Evolutionary conservation across 2,797 vertebrate genomes (phyloP), one percentile per base, ranked within the genome.

Genomic region (Neostethus bicornis): DNA sequence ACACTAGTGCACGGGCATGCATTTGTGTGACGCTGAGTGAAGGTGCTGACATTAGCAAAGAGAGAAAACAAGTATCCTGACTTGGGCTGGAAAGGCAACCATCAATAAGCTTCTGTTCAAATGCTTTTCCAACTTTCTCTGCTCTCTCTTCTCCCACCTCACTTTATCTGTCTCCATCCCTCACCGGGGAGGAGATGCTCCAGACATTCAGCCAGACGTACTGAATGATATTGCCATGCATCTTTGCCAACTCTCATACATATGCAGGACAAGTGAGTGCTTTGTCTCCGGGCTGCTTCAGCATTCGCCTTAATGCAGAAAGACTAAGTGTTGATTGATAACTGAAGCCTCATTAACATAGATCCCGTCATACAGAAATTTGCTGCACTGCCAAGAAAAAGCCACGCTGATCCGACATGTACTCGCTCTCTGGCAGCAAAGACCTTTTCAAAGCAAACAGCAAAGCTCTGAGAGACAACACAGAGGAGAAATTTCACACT

Each of bases 41-140:
- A 75, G 71, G 70, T 87, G 85, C 85, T 87, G 83, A 88, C 76
- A 63, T 58, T 75, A 70, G 85, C 81, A 75, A 73, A 66, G 84
- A 77, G 70, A 72, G 63, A 76, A 84, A 73, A 57, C 70, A 53
- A 49, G 70, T 52, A 66, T 85, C 63, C 47, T 79, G 79, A 52
- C 75, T 84, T 68, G 62, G 77, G 64, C 72, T 73, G 77, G 65
- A 80, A 61, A 51, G 51, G 57, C 71, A 75, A 74, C 72, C 61
- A 66, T 89, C 87, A 85, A 85, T 87, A 79, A 74, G 26, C 56
- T 67, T 74, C 78, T 77, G 74, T 75, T 80, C 71, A 77, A 87
- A 79, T 81, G 85, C 85, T 62, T 62, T 55, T 75, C 41, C 62
- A 76, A 66, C 70, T 86, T 55, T 8, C 73, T 77, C 75, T 54